A percentile compares a stretch with the other conserved stretches of the same genome.
Evolutionary conservation across 1,140 invertebrate species (phyloP).

Genomic region (Drosophila biarmipes): DNA sequence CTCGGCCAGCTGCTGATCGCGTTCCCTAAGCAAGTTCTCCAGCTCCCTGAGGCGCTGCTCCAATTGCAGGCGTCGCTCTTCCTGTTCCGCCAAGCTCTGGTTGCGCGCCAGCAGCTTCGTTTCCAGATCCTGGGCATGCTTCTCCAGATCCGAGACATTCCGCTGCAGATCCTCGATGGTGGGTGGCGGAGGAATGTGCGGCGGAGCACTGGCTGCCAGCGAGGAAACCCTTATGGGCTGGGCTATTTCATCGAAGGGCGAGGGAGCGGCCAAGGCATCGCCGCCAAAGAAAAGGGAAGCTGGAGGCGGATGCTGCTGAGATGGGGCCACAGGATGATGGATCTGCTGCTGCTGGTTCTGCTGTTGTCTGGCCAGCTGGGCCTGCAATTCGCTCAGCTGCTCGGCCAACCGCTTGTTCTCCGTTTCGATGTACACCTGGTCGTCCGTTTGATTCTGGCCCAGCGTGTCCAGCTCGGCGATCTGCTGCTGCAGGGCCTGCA

Average conservation of each 20-base stretch:
- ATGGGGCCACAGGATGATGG: not conserved
- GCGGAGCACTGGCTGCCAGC: conserved; percentile 17
- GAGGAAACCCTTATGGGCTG: conserved; percentile 38
- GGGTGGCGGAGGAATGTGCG: conserved; percentile 9
- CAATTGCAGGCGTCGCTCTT: conserved; percentile 55
- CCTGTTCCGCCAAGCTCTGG: conserved; percentile 42
- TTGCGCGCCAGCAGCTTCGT: conserved; percentile 58
- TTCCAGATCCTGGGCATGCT: conserved; percentile 76
- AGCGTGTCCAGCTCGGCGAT: conserved; percentile 77
- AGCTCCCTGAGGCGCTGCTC: conserved; percentile 47
- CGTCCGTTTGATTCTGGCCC: conserved; percentile 82
- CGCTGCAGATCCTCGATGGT: conserved; percentile 80
- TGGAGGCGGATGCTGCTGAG: conserved; percentile 22
- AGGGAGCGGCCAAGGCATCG: conserved; percentile 52
- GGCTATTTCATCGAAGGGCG: conserved; percentile 78
- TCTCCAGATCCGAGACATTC: conserved; percentile 81
- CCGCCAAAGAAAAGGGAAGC: conserved; percentile 69
- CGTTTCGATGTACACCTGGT: conserved; percentile 80
- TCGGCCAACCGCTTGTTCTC: conserved; percentile 80
- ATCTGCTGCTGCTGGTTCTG: conserved; percentile 14
- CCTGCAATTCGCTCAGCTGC: conserved; percentile 73
- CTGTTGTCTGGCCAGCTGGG: conserved; percentile 51
- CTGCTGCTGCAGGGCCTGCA: conserved; percentile 71
- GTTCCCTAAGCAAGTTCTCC: conserved; percentile 30
- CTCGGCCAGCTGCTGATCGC: conserved; percentile 42